Evolutionary conservation across 2,113 vertebrate genomes (phyloP), one percentile per base, ranked within the genome.

Genomic region (Urocolius indicus): DNA sequence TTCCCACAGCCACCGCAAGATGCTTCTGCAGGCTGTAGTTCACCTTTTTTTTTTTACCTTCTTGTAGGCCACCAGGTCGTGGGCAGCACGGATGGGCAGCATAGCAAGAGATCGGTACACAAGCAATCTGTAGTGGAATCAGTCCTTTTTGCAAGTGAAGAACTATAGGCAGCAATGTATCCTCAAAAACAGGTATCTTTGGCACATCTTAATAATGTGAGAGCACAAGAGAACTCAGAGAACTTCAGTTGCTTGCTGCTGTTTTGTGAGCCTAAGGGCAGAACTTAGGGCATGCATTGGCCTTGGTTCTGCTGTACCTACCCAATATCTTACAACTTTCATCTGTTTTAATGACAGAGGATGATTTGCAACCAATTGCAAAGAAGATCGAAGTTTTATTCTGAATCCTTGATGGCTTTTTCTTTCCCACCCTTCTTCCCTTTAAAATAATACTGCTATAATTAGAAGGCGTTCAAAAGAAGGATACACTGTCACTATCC

Each of bases 381-480:
- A 61, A 88, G 79, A 82, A 75, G 66, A 61, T 10, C 81, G 24
- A 2, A 46, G 41, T 30, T 72, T 84, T 86, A 27, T 71, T 72
- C 79, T 49, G 22, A 89, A 58, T 34, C n/a, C 27, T 57, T 68
- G 38, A 16, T 77, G 41, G 8, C 6, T 77, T 34, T 38, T 21
- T 14, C 15, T 5, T 5, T 0, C 9, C 4, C 8, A 3, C 18
- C 21, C 16, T 90, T 34, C 36, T 52, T 80, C n/a, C 13, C n/a
- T 71, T 83, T 77, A 86, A 94, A 92, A 77, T 84, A 81, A 65
- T 69, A 81, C 41, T 90, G 22, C 76, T 95, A 76, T 76, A 89
- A 75, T 87, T 96, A 95, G 90, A 94, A 90, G n/a, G 16, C 30
- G 76, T 78, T 90, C 36, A 81, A 78, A 90, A 52, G 8, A 74